These are phyloP conservation scores for Spilosoma lubricipeda DNA, from an alignment of 2,888 invertebrate genomes.

Conservation along the genomic window DNA sequence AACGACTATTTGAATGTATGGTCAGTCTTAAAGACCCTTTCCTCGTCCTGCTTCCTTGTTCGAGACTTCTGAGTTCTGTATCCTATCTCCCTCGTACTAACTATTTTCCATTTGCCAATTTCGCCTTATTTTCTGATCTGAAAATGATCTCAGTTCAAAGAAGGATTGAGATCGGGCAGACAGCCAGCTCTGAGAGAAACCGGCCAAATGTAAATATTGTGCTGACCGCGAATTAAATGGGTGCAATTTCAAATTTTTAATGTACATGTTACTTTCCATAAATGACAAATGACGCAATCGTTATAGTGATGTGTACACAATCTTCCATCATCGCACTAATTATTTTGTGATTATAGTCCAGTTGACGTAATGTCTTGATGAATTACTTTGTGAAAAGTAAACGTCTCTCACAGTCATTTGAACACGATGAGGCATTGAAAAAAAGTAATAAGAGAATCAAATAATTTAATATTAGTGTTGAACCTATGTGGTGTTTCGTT, in stretches of 20 bases:
- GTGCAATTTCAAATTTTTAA: not conserved
- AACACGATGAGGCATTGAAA: not conserved
- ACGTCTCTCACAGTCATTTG: not conserved
- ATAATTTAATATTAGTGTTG: not conserved
- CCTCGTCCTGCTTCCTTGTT: not conserved
- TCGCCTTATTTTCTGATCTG: not conserved
- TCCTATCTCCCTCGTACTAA: not conserved
- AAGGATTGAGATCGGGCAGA: not conserved
- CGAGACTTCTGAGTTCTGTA: no score
- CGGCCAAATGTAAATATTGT: not conserved
- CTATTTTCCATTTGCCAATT: not conserved
- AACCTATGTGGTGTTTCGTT: not conserved
- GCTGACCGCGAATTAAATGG: not conserved
- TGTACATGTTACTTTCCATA: not conserved
- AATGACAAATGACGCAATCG: not conserved
- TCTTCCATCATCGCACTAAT: not conserved
- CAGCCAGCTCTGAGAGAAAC: not conserved
- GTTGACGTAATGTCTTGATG: not conserved
- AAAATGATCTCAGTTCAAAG: not conserved
- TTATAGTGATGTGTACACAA: not conserved
- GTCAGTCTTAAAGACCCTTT: not conserved
- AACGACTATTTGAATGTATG: not conserved
- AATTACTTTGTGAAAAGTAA: not conserved
- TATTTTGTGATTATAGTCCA: not conserved
- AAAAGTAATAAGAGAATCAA: not conserved